These are phyloP conservation scores for Phrixothrix hirtus DNA, from an alignment of 2,888 invertebrate species.

Conservation along the genomic window DNA sequence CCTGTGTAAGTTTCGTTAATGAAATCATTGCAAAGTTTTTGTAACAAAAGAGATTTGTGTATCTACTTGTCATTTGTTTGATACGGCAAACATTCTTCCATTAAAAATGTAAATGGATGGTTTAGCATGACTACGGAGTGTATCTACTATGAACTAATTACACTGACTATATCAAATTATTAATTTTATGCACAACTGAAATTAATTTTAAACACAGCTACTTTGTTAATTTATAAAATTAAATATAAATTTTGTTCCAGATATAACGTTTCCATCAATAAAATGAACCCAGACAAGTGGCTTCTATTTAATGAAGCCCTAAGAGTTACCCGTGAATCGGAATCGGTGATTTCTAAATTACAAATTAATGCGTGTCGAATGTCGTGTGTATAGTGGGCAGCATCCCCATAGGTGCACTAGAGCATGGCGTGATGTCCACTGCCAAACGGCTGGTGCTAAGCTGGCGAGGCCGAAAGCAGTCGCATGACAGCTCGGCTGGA, in stretches of 20 bases:
- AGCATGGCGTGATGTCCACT: slow-evolving; percentile 60
- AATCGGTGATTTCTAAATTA: slow-evolving; percentile 4
- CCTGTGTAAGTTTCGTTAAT: too few relatives aligned
- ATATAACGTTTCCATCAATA: slow-evolving; percentile 11
- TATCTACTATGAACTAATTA: too few relatives aligned
- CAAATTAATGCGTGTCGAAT: slow-evolving; percentile 9
- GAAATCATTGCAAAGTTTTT: too few relatives aligned
- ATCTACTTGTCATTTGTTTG: too few relatives aligned
- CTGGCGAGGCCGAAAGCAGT: slow-evolving; percentile 64
- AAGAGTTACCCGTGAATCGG: slow-evolving; percentile 1
- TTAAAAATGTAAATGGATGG: too few relatives aligned
- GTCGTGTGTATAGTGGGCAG: slow-evolving; percentile 19
- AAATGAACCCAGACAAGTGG: slow-evolving; percentile 25
- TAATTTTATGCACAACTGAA: too few relatives aligned
- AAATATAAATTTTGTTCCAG: slow-evolving; percentile 1
- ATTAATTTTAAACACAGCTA: too few relatives aligned
- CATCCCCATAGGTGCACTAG: slow-evolving; percentile 23
- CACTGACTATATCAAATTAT: too few relatives aligned
- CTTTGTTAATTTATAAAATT: too few relatives aligned
- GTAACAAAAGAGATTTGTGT: too few relatives aligned
- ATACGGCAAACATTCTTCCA: too few relatives aligned
- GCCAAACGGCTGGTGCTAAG: slow-evolving; percentile 66
- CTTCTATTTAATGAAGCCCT: slow-evolving; percentile 8
- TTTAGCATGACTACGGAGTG: too few relatives aligned
- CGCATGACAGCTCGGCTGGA: slow-evolving; percentile 58